These are phyloP conservation scores for Toxostoma redivivum DNA, from an alignment of 2,113 vertebrate genomes.

Conservation along the genomic window DNA sequence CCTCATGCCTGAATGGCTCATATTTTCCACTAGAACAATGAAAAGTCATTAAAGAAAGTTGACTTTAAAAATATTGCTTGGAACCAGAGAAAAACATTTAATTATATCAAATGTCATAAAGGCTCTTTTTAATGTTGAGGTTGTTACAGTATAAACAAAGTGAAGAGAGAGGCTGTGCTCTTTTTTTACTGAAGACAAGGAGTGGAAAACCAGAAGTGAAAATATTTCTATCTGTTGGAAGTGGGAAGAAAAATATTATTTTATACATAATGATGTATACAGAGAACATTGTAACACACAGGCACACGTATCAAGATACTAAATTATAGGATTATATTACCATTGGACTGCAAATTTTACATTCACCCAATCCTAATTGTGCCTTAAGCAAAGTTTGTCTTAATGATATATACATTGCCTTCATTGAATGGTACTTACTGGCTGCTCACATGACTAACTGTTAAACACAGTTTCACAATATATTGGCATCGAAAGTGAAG, in stretches of 20 bases:
- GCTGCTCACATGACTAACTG: background rate
- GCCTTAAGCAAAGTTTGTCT: background rate
- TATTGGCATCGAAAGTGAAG: background rate
- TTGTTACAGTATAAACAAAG: background rate
- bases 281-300: background rate
- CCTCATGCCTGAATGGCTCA: background rate
- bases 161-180: background rate
- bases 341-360: background rate
- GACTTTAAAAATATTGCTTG: background rate
- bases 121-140: background rate
- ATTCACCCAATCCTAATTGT: background rate
- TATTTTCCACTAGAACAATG: constrained; percentile 13
- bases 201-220: background rate
- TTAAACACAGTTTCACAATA: background rate
- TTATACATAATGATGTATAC: background rate
- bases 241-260: constrained; percentile 24
- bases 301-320: background rate
- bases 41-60: background rate
- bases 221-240: constrained; percentile 7
- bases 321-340: background rate
- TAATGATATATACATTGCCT: background rate
- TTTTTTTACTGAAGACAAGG: background rate
- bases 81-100: background rate
- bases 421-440: background rate
- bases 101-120: background rate